These are phyloP conservation scores for Heptranchias perlo DNA, from an alignment of 2,113 vertebrate species.

Conservation along the genomic window DNA sequence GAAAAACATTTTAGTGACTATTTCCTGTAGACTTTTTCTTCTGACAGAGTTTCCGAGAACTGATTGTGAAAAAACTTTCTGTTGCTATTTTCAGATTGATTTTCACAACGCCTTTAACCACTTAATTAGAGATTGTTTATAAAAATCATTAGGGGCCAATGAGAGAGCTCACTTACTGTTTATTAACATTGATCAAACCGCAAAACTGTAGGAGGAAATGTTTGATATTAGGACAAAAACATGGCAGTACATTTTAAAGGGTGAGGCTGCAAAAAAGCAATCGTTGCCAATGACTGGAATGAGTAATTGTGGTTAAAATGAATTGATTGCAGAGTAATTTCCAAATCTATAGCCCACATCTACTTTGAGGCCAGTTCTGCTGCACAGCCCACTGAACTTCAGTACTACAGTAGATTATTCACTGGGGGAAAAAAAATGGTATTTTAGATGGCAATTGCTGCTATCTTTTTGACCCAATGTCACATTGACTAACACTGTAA, in stretches of 20 bases:
- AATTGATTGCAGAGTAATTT: background rate
- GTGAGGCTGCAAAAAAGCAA: background rate
- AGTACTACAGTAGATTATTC: background rate
- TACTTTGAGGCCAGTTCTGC: background rate
- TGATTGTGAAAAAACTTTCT: background rate
- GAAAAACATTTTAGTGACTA: background rate
- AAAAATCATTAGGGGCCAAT: background rate
- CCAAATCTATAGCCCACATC: background rate
- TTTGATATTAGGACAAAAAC: background rate
- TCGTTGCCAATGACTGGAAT: background rate
- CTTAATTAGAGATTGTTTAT: background rate
- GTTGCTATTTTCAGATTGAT: background rate
- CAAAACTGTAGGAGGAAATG: background rate
- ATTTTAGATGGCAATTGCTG: background rate
- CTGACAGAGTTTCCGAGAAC: background rate
- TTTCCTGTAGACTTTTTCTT: background rate
- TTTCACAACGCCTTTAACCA: background rate
- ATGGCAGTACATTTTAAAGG: background rate
- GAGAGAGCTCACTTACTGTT: background rate
- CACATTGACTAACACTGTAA: background rate
- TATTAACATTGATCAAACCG: background rate
- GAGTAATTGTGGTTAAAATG: background rate
- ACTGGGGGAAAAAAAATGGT: background rate
- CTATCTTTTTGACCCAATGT: background rate
- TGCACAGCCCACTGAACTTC: background rate